phyloP scores from a whole-genome alignment of 2,797 vertebrate species.

The Botia almorhae region DNA sequence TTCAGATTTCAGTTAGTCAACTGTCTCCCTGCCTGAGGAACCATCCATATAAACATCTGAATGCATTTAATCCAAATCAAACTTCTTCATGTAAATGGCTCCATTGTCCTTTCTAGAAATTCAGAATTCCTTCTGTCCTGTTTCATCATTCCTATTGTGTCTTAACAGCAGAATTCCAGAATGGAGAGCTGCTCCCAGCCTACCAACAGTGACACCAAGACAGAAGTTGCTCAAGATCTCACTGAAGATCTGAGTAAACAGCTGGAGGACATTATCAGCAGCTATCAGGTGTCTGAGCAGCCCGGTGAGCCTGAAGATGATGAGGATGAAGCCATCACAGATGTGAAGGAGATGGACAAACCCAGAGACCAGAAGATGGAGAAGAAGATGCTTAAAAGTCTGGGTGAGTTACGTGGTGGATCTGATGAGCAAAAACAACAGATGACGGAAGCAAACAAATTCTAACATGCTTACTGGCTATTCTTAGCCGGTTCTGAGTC shows the following conservation, averaged over 20 bases:
- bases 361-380: constrained; percentile 91
- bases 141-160: constrained; percentile 31
- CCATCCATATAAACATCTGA: not conserved
- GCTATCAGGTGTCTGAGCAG: constrained; percentile 79
- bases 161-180: constrained; percentile 55
- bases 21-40: not conserved
- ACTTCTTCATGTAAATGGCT: not conserved
- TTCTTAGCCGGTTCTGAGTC: no score
- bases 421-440: not conserved
- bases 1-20: not conserved
- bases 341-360: constrained; percentile 66
- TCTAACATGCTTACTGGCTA: no score
- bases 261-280: constrained; percentile 95
- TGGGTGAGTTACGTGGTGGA: constrained; percentile 76
- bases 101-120: not conserved
- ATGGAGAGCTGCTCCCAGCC: constrained; percentile 83
- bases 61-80: not conserved
- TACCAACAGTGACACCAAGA: constrained; percentile 55
- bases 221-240: constrained; percentile 69
- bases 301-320: constrained; percentile 71
- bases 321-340: constrained; percentile 75
- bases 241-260: constrained; percentile 88
- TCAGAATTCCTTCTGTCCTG: not conserved
- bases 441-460: no score
- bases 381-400: constrained; percentile 94